Conservation (phyloP, 2,888 invertebrate genomes). For the Xestia sexstrigata region DNA sequence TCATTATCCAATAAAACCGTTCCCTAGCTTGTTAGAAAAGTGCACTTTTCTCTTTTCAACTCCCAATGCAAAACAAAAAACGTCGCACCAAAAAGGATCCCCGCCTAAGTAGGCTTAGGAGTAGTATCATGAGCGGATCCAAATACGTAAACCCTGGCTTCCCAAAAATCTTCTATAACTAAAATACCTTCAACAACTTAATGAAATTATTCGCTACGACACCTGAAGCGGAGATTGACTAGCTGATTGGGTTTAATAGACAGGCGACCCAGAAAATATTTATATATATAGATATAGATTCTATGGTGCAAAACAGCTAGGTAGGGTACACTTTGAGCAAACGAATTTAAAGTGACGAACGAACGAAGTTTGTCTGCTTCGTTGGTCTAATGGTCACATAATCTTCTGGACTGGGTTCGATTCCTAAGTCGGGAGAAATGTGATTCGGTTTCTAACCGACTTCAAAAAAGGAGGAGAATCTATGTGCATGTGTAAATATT, state of each 20-base stretch:
- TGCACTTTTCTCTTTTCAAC: no score
- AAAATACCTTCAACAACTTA: neutral
- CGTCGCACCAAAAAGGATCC: no score
- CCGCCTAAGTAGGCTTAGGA: no score
- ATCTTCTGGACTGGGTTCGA: no score
- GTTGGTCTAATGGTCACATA: no score
- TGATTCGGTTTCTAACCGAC: no score
- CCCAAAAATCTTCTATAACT: neutral
- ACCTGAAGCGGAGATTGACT: slow-evolving; percentile 15
- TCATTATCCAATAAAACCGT: no score
- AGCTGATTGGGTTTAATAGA: slow-evolving; percentile 13
- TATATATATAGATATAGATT: neutral
- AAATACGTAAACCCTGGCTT: neutral
- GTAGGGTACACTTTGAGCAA: neutral
- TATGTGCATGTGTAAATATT: no score
- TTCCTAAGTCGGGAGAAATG: no score
- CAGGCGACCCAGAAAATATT: neutral
- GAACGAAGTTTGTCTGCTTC: neutral
- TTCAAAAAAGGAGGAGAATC: no score
- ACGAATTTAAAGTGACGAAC: neutral
- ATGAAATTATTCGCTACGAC: neutral
- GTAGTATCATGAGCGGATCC: neutral
- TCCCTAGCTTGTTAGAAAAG: no score
- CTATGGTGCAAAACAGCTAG: neutral
- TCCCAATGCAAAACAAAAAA: no score